Percentiles rank a stretch among this genome's conserved stretches.
These are phyloP conservation scores for Onychostruthus taczanowskii DNA, from an alignment of 2,113 vertebrate species.

Conservation along the genomic window DNA sequence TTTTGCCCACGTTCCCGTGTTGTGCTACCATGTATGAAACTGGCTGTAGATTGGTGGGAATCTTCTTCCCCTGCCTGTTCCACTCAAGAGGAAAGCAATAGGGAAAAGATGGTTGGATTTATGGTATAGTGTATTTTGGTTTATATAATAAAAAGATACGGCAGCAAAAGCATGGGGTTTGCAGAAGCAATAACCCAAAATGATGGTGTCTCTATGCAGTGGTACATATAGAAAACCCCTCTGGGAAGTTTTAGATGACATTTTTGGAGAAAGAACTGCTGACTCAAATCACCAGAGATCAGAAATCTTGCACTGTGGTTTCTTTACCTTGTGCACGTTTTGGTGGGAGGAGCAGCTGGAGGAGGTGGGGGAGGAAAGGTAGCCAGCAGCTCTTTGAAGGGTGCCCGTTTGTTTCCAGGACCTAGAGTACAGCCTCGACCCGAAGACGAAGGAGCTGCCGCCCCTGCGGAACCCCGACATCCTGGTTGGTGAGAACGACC, in stretches of 20 bases:
- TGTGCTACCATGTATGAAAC: neutral
- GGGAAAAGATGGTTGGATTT: neutral
- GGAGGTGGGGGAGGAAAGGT: neutral
- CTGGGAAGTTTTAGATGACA: neutral
- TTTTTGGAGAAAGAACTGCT: neutral
- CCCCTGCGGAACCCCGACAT: constrained; percentile 96
- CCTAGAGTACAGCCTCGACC: constrained; percentile 86
- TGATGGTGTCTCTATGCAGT: neutral
- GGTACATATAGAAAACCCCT: neutral
- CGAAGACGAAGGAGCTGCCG: constrained; percentile 89
- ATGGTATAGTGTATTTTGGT: rapidly evolving
- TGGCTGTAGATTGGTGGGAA: neutral
- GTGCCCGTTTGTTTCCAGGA: constrained; percentile 70
- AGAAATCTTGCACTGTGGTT: neutral
- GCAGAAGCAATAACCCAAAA: neutral
- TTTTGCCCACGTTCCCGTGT: rapidly evolving
- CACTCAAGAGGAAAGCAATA: neutral
- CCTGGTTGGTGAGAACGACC: constrained; percentile 97
- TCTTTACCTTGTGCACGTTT: neutral
- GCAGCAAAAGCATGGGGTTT: neutral
- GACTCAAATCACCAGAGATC: neutral
- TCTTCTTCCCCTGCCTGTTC: neutral
- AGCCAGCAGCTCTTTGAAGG: neutral
- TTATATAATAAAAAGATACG: neutral
- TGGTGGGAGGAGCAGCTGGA: neutral